A percentile compares a stretch with the other conserved stretches of the same genome.
These are phyloP conservation scores for Sycophaga agraensis DNA, from an alignment of 1,140 invertebrate species.

Conservation along the genomic window DNA sequence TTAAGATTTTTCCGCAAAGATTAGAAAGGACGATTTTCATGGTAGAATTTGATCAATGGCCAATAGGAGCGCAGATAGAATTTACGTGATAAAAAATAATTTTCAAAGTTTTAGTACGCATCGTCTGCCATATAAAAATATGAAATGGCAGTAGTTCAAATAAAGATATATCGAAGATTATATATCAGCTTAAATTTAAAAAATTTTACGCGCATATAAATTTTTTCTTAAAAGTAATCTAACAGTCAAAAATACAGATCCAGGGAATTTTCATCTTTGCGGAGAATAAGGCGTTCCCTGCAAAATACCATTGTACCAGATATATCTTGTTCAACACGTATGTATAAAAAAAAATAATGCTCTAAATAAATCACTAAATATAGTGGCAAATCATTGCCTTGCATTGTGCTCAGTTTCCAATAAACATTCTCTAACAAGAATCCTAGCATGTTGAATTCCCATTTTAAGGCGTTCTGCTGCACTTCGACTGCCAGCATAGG, in stretches of 20 bases:
- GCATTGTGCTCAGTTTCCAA: slow-evolving; percentile 78
- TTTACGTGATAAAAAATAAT: slow-evolving; percentile 14
- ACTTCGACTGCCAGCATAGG: slow-evolving; percentile 79
- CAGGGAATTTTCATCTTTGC: slow-evolving; percentile 28
- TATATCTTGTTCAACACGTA: slow-evolving; percentile 19
- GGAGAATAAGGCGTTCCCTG: slow-evolving; percentile 28
- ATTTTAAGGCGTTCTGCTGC: slow-evolving; percentile 77
- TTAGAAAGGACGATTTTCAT: background rate
- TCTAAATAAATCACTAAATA: slow-evolving; percentile 40
- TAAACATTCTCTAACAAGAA: slow-evolving; percentile 79
- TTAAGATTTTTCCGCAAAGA: slow-evolving; percentile 27
- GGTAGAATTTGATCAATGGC: slow-evolving; percentile 11
- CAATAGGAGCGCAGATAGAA: background rate
- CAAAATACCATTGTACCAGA: slow-evolving; percentile 23
- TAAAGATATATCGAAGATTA: slow-evolving; percentile 10
- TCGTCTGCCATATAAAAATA: slow-evolving; percentile 16
- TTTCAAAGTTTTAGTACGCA: background rate
- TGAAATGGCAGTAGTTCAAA: slow-evolving; percentile 5
- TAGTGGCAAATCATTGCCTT: slow-evolving; percentile 57
- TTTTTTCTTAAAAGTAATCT: slow-evolving; percentile 33
- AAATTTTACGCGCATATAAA: slow-evolving; percentile 29
- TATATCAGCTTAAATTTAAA: slow-evolving; percentile 28
- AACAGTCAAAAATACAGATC: slow-evolving; percentile 35
- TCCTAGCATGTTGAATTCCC: slow-evolving; percentile 77
- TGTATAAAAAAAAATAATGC: slow-evolving; percentile 41